Evolutionary conservation across 1,140 invertebrate species (phyloP).

Genomic region (Atta texana): DNA sequence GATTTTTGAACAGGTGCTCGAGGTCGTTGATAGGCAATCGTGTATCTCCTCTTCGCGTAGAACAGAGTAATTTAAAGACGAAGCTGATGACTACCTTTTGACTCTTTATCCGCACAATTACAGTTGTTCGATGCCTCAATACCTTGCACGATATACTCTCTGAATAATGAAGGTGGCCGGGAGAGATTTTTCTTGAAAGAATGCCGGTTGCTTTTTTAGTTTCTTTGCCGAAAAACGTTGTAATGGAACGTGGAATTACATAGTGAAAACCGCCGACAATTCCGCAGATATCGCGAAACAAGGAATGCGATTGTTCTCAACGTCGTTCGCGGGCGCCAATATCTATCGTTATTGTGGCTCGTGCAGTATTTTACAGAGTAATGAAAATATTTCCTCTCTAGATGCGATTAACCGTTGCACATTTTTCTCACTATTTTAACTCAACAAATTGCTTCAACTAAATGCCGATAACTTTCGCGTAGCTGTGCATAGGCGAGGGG

Average conservation of each 20-base stretch:
- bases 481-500: neutral
- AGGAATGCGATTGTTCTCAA: constrained; percentile 49
- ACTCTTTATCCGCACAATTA: constrained; percentile 61
- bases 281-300: constrained; percentile 41
- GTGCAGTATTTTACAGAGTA: constrained; percentile 39
- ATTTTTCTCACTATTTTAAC: constrained; percentile 42
- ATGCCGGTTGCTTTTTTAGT: neutral
- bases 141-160: neutral
- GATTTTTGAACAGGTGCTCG: constrained; percentile 19
- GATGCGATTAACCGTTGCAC: constrained; percentile 46
- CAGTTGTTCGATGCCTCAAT: constrained; percentile 15
- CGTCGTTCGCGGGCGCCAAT: constrained; percentile 23
- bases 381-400: constrained; percentile 58
- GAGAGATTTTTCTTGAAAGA: constrained; percentile 54
- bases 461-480: constrained; percentile 55
- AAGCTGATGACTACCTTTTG: constrained; percentile 53
- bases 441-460: constrained; percentile 53
- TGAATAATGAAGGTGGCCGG: constrained; percentile 58
- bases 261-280: constrained; percentile 51
- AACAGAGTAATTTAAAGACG: constrained; percentile 46
- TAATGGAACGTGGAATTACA: constrained; percentile 43
- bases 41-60: constrained; percentile 1
- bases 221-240: constrained; percentile 18
- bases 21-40: constrained; percentile 49
- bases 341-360: constrained; percentile 28